These are phyloP conservation scores for Dasysyrphus tricinctus DNA, from an alignment of 2,888 invertebrate species.

Conservation along the genomic window DNA sequence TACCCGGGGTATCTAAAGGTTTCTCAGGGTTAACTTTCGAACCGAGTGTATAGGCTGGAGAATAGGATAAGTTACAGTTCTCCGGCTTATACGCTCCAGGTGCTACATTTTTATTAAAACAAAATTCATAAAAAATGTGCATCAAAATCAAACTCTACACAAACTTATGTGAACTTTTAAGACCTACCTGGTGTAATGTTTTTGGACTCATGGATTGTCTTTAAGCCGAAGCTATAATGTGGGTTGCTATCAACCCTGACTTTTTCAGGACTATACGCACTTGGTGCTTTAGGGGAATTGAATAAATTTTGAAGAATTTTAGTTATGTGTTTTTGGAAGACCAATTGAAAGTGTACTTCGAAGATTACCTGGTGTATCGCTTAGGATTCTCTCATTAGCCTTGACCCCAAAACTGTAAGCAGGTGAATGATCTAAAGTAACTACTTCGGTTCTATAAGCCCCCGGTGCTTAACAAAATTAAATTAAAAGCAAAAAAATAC, in stretches of 20 bases:
- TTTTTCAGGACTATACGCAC: slow-evolving; percentile 87
- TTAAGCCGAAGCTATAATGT: slow-evolving; percentile 86
- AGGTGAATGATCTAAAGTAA: slow-evolving; percentile 84
- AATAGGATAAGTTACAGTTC: slow-evolving; percentile 84
- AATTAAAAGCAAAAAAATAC: slow-evolving; percentile 50
- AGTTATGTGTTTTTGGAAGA: slow-evolving; percentile 30
- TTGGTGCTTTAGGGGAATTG: slow-evolving; percentile 83
- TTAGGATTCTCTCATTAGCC: slow-evolving; percentile 84
- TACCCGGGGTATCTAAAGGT: slow-evolving; percentile 83
- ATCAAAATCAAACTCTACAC: slow-evolving; percentile 32
- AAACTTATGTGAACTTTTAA: slow-evolving; percentile 40
- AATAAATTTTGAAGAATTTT: slow-evolving; percentile 42
- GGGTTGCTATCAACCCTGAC: slow-evolving; percentile 85
- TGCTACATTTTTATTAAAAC: slow-evolving; percentile 75
- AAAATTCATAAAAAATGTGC: slow-evolving; percentile 36
- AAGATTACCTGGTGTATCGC: slow-evolving; percentile 80
- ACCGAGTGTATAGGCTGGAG: slow-evolving; percentile 89
- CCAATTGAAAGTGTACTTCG: slow-evolving; percentile 32
- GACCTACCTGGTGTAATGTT: slow-evolving; percentile 66
- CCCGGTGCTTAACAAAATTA: slow-evolving; percentile 82
- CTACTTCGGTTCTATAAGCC: slow-evolving; percentile 85
- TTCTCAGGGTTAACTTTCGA: slow-evolving; percentile 87
- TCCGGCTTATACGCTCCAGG: slow-evolving; percentile 87
- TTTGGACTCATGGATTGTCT: slow-evolving; percentile 81
- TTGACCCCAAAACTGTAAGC: slow-evolving; percentile 89